Base-by-base conservation (phyloP, 2,888 invertebrate species). In the Volucella inanis region DNA sequence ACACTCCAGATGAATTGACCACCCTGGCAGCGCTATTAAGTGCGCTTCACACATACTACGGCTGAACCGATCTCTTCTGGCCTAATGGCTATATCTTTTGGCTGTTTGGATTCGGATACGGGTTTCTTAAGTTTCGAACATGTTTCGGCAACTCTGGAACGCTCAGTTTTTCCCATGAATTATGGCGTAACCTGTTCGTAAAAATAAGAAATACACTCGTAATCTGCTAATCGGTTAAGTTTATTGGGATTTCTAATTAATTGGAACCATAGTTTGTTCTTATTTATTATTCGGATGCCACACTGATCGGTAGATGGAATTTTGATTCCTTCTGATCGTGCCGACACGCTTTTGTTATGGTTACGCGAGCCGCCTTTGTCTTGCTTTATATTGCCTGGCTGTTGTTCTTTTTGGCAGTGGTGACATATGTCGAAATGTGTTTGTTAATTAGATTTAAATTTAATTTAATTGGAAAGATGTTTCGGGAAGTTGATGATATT, bases 231-330 rank as follows among this genome's bases (percentile, higher is more conserved):
- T 85, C 85, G 81, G 67, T 68, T 62, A 61, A 77, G 76, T 81
- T 85, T 85, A 85, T 85, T 85, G 81, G 85, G 85, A 76, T 76
- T 81, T 81, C 85, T 81, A 85, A 85, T 85, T 85, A 85, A 85
- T 85, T 85, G 85, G 76, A 85, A 68, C 76, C 81, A 81, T 81
- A 68, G 81, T 85, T 85, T 85, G 85, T 85, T 85, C 85, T 85
- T 81, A 85, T 85, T 85, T 85, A 85, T 85, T 80, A 72, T 84
- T 75, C 72, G 4, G 10, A 64, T 47, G 67, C 72, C 15, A 43
- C n/a, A 39, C 14, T 45, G 54, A 62, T 57, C 57, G 38, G 41
- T 47, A 45, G 57, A 65, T 72, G 54, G 76, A 77, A 77, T 76
- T 81, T 71, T 81, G 68, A 85, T 72, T 81, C 72, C 77, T 62